Conservation (phyloP, 2,888 invertebrate species). For the Melinopterus prodromus region DNA sequence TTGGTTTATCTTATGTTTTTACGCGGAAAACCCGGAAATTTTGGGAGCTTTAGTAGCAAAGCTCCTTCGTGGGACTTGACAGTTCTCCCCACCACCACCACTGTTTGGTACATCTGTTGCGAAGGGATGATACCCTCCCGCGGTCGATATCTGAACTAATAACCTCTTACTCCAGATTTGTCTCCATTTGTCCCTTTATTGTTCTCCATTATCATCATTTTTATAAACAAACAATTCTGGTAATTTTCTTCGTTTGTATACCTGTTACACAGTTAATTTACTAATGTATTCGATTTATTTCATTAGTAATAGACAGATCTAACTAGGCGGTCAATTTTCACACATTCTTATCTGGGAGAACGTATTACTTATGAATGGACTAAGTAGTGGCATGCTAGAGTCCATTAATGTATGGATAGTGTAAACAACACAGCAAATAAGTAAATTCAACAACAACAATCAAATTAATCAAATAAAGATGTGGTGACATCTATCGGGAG, state of each 20-base stretch:
- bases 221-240: neutral
- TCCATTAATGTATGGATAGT: neutral
- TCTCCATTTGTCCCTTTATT: neutral
- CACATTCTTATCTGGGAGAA: neutral
- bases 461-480: neutral
- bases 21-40: neutral
- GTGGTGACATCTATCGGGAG: neutral
- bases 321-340: neutral
- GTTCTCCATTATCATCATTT: neutral
- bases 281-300: neutral
- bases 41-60: neutral
- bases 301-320: too few species aligned
- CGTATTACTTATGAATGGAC: neutral
- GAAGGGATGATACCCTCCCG: neutral
- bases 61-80: neutral
- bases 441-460: neutral
- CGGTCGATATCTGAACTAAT: slow-evolving; percentile 4
- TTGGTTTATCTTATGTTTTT: neutral
- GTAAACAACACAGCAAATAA: neutral
- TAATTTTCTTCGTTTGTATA: too few species aligned
- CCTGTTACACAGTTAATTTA: too few species aligned
- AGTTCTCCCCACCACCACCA: neutral
- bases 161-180: neutral
- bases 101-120: neutral
- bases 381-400: neutral